phyloP scores from a whole-genome alignment of 2,888 invertebrate genomes.

The Pristionchus mayeri region DNA sequence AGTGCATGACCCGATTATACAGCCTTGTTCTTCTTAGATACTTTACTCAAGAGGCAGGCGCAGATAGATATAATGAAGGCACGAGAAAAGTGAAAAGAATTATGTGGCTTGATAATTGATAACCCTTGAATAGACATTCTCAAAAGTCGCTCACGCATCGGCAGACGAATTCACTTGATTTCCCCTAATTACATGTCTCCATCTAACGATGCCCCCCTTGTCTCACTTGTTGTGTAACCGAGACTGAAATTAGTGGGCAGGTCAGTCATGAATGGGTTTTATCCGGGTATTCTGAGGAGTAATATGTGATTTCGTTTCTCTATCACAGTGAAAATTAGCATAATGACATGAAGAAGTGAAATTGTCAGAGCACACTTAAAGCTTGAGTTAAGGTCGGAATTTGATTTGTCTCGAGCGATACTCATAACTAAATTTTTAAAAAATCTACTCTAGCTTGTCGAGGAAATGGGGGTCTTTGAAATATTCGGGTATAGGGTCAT shows the following conservation, averaged over 20 bases:
- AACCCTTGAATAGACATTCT: conserved; percentile 17
- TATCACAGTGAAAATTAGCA: background rate
- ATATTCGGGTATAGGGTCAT: conserved; percentile 98
- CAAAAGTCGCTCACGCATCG: too few species aligned
- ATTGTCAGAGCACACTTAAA: background rate
- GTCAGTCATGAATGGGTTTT: background rate
- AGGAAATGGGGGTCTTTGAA: conserved; percentile 99
- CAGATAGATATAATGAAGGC: background rate
- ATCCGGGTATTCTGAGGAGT: background rate
- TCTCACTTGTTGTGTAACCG: conserved; percentile 12
- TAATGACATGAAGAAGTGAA: conserved; percentile 12
- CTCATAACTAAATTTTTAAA: background rate
- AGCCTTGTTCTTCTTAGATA: conserved; percentile 33
- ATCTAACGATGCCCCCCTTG: too few species aligned
- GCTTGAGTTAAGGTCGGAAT: background rate
- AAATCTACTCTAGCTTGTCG: conserved; percentile 80
- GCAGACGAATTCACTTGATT: background rate
- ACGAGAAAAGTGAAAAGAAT: background rate
- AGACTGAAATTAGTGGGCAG: background rate
- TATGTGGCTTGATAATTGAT: background rate
- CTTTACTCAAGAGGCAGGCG: background rate
- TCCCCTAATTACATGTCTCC: background rate
- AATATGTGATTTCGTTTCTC: background rate
- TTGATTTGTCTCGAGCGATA: background rate
- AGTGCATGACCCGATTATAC: conserved; percentile 13